Evolutionary conservation across 2,888 invertebrate species (phyloP), one percentile per base, ranked within the genome.

Genomic region (Orchesella flavescens): DNA sequence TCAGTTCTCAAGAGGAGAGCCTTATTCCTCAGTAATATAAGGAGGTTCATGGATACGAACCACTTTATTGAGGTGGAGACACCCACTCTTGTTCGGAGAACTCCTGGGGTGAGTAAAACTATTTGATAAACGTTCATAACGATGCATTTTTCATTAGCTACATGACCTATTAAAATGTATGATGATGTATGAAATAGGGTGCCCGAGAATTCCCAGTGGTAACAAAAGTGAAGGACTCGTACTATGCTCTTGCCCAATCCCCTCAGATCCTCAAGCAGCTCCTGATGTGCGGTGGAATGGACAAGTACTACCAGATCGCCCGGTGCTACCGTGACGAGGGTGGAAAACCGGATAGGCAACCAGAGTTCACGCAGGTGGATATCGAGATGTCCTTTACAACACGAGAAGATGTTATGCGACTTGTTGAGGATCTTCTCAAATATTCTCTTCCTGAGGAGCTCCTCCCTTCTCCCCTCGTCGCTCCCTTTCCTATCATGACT

Each of bases 171-270:
- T n/a, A n/a, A n/a, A n/a, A n/a, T n/a, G n/a, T n/a, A n/a, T n/a
- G n/a, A n/a, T n/a, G n/a, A n/a, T n/a, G n/a, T n/a, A n/a, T n/a
- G n/a, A n/a, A n/a, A n/a, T n/a, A n/a, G n/a, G 99, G 99, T 12
- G 99, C 99, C 0, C 95, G 96, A 90, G 99, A 99, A 91, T 99
- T 99, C 92, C 92, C 98, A 10, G 99, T 99, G 0, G 98, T 99
- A 0, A 97, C 97, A 1, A 84, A 85, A 44, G 93, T 93, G 88
- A 91, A 93, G 0, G 95, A 95, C 4, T n/a, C n/a, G n/a, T n/a
- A n/a, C n/a, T n/a, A n/a, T n/a, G n/a, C n/a, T n/a, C n/a, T n/a
- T n/a, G n/a, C n/a, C n/a, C n/a, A n/a, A n/a, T n/a, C n/a, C n/a
- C n/a, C n/a, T n/a, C n/a, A n/a, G n/a, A n/a, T n/a, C n/a, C n/a